These are phyloP conservation scores for Zaprionus bogoriensis DNA, from an alignment of 2,888 invertebrate species.

Conservation along the genomic window DNA sequence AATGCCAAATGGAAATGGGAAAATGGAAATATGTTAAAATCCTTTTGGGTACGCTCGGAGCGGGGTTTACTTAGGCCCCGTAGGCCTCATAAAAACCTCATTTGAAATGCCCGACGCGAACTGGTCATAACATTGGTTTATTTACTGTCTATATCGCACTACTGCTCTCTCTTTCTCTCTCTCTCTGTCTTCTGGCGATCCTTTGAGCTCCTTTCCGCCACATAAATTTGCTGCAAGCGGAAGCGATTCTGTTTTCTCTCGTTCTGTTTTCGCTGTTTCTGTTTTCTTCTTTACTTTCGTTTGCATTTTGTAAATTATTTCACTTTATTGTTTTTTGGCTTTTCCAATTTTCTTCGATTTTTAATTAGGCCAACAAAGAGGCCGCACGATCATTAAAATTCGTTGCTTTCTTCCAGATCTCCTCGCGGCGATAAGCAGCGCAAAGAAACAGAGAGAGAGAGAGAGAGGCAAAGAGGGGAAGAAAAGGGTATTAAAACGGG, in stretches of 20 bases:
- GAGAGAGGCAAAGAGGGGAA: not conserved
- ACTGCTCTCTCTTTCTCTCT: conserved; percentile 15
- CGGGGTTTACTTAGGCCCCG: conserved; percentile 13
- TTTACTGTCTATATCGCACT: not conserved
- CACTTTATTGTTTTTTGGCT: conserved; percentile 15
- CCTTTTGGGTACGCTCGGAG: conserved; percentile 7
- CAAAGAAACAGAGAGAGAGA: not conserved
- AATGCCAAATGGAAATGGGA: not conserved
- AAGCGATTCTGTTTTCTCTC: conserved; percentile 57
- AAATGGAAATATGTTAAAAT: conserved; percentile 10
- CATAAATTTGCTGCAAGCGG: conserved; percentile 35
- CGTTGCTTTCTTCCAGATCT: conserved; percentile 35
- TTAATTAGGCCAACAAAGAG: conserved; percentile 67
- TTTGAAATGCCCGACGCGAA: conserved; percentile 48
- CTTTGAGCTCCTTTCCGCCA: conserved; percentile 49
- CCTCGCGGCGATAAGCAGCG: conserved; percentile 23
- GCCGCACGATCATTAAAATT: conserved; percentile 51
- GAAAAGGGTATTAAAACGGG: conserved; percentile 45
- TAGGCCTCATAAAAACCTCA: conserved; percentile 28
- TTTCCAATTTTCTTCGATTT: conserved; percentile 45
- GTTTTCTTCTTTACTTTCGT: conserved; percentile 12
- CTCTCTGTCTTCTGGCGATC: conserved; percentile 21
- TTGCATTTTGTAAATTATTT: conserved; percentile 36
- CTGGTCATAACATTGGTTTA: conserved; percentile 27
- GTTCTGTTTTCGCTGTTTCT: not conserved